A percentile compares a stretch with the other conserved stretches of the same genome.
phyloP scores from a whole-genome alignment of 2,113 vertebrate genomes.

The Peromyscus californicus region DNA sequence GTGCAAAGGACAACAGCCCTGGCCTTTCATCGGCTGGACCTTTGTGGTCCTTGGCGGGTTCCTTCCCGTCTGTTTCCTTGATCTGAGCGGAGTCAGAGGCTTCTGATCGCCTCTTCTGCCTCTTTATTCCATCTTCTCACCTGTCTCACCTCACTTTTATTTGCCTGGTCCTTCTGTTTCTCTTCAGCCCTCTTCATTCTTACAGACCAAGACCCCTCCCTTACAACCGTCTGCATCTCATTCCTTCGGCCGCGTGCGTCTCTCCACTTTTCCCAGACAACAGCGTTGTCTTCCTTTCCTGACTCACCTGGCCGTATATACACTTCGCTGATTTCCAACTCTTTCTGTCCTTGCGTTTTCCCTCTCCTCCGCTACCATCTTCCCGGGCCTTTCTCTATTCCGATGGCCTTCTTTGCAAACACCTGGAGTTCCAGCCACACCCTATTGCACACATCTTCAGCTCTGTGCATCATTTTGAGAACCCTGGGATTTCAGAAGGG shows the following conservation, averaged over 20 bases:
- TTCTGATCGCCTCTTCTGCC: neutral
- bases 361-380: constrained; percentile 17
- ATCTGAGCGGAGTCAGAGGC: neutral
- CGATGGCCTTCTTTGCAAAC: neutral
- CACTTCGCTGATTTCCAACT: constrained; percentile 22
- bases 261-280: neutral
- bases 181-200: neutral
- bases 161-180: neutral
- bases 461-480: constrained; percentile 10
- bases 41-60: neutral
- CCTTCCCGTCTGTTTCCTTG: neutral
- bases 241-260: neutral
- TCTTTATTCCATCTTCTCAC: neutral
- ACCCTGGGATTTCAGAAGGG: constrained; percentile 42
- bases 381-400: neutral
- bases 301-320: neutral
- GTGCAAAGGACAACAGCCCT: constrained; percentile 24
- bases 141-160: neutral
- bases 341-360: neutral
- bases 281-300: neutral
- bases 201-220: neutral
- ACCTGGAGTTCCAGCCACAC: neutral
- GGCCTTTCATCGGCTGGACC: neutral
- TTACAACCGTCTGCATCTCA: neutral
- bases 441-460: neutral